Evolutionary conservation across 2,888 invertebrate species (phyloP), one percentile per base, ranked within the genome.

Genomic region (Tetrapedia diversipes): DNA sequence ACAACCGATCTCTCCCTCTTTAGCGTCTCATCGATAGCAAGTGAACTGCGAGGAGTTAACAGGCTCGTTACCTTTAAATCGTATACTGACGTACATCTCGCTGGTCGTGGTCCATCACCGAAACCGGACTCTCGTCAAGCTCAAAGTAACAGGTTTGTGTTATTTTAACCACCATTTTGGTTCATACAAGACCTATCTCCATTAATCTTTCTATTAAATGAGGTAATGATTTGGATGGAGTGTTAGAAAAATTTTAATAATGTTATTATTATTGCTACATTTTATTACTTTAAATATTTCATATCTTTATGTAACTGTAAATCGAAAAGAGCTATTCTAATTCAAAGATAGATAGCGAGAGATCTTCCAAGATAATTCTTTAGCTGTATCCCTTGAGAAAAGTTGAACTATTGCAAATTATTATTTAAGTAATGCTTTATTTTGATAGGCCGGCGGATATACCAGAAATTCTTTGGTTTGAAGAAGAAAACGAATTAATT

Each of bases 1-100:
- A 96, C 96, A 16, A 97, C 96, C 0, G 96, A 97, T 91, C 92
- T 97, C 64, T 96, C 96, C 0, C 92, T 96, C 72, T 96, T 96
- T 92, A 96, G 96, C 72, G 94, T 95, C 22, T 95, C 95, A 1
- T 95, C 95, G 0, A 94, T 94, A 76, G 94, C 94, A 8, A 94
- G 94, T 19, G 94, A 94, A 68, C 91, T 91, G 16, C 92, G 93
- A 72, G 91, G 92, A 22, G 87, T 87, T 19, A 90, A 89, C 64
- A 87, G 92, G 77, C 88, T 94, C 54, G 91, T 93, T 19, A 92
- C 92, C 66, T 94, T 94, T 83, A 93, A 93, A 81, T 90, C 91
- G 54, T 93, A 93, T 87, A 92, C 92, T 76, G 93, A 93, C 69
- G 91, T 88, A 32, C 92, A 92, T 76, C 90, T 92, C 8, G 88